phyloP scores from a whole-genome alignment of 2,888 invertebrate species.

The Euplexia lucipara region DNA sequence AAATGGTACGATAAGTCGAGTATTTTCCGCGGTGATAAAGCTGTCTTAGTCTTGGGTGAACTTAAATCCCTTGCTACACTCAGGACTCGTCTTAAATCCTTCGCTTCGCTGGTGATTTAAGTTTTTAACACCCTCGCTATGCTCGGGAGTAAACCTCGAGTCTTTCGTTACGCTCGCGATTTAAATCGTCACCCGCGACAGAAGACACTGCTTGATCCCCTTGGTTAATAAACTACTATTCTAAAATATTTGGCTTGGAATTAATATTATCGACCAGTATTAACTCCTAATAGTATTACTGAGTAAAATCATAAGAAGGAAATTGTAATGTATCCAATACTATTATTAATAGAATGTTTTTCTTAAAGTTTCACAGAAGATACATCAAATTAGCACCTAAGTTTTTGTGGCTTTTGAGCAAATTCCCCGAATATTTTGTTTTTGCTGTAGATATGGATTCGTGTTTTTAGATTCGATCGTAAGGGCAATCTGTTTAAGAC shows the following conservation, averaged over 20 bases:
- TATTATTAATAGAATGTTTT: constrained; percentile 5
- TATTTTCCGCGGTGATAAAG: no score
- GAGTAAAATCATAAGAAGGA: constrained; percentile 13
- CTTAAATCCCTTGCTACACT: no score
- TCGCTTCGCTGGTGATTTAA: no score
- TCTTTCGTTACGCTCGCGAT: no score
- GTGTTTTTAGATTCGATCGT: neutral
- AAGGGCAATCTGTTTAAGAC: neutral
- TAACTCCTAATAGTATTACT: constrained; percentile 10
- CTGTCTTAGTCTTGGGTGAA: no score
- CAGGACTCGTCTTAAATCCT: no score
- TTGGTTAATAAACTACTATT: no score
- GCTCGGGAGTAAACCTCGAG: no score
- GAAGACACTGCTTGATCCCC: no score
- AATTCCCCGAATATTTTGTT: constrained; percentile 1
- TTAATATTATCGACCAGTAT: constrained; percentile 20
- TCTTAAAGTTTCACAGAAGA: neutral
- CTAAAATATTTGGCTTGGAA: constrained; percentile 9
- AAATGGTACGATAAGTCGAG: no score
- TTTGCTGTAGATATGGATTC: neutral
- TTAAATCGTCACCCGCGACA: no score
- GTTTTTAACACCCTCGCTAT: no score
- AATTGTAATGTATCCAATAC: neutral
- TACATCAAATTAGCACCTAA: neutral
- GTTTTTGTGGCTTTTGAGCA: neutral